Evolutionary conservation across 2,113 vertebrate species (phyloP).

Genomic region (Microcebus lehilahytsara): DNA sequence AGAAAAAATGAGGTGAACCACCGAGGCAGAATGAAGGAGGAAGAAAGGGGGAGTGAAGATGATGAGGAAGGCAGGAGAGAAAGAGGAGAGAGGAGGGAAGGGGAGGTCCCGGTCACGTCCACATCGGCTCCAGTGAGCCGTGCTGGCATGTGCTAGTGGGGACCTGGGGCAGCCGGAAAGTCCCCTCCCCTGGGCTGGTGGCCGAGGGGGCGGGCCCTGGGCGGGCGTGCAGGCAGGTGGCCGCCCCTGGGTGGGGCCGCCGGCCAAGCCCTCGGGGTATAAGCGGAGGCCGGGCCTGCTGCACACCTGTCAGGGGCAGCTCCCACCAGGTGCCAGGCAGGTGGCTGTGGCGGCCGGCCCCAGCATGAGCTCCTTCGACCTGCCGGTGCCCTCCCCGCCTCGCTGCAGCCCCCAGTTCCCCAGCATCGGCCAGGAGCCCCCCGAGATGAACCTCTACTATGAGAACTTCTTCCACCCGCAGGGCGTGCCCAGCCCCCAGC

Average conservation of each 20-base stretch:
- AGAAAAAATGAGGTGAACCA: fast-evolving
- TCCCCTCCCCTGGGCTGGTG: constrained; percentile 75
- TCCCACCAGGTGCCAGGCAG: constrained; percentile 61
- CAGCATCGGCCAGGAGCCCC: constrained; percentile 95
- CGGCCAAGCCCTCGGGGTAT: constrained; percentile 83
- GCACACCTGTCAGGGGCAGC: constrained; percentile 83
- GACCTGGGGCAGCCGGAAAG: constrained; percentile 67
- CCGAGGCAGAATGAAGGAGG: background rate
- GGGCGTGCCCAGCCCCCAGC: constrained; percentile 93
- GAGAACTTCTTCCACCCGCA: constrained; percentile 97
- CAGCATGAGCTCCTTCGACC: constrained; percentile 94
- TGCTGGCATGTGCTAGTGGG: background rate
- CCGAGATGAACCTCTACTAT: constrained; percentile 95
- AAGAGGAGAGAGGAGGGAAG: fast-evolving
- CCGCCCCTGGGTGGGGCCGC: constrained; percentile 82
- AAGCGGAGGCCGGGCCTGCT: constrained; percentile 81
- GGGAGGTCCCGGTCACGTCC: fast-evolving
- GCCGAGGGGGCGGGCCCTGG: constrained; percentile 76
- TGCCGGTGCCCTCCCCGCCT: constrained; percentile 91
- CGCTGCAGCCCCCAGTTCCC: constrained; percentile 98
- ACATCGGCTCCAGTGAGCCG: background rate
- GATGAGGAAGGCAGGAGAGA: fast-evolving
- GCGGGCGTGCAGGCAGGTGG: constrained; percentile 81
- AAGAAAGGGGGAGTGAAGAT: too few relatives aligned
- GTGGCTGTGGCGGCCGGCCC: constrained; percentile 40